Base-by-base conservation (phyloP, 64 coral and sea anemone species). In the Pocillopora damicornis region DNA sequence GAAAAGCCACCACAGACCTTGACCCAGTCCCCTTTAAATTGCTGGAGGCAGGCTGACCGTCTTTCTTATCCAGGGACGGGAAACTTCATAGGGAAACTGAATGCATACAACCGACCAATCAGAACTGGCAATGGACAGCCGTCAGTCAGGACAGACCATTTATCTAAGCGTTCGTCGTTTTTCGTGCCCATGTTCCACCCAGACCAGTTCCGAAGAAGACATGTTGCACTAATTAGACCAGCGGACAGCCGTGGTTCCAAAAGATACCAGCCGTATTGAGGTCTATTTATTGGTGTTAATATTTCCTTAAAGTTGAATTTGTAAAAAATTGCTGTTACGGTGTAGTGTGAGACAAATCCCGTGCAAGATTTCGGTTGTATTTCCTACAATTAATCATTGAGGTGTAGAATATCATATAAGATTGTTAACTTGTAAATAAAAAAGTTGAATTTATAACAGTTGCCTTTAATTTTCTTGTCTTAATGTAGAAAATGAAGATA, bases 191-290 rank as follows among this genome's bases (percentile, higher is more conserved):
- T 82, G 35, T 42, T 62, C 10, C 35, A 45, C 75, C 17, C 75
- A 8, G 17, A 77, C 75, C 42, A 77, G 75, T 77, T 77, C 18
- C 45, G n/a, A 18, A 77, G 36, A 37, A 77, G 75, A 77, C 75
- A 16, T 18, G 75, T 20, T 5, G 17, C 45, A 18, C 38, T 20
- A 18, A 42, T 18, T 18, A 56, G 42, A 58, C 75, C 57, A 56
- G 1, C 17, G 42, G 5, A 77, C 18, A 77, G 8, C 16, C 17
- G 75, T 18, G 38, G 0, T 20, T 77, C 10, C 18, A 18, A 22
- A 16, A 77, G 75, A 77, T 57, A 22, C 42, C 42, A 77, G 42
- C 75, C 37, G 17, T 58, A 77, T 20, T 77, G 16, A 77, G 42
- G 42, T 51, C 42, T 51, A 4, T 51, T 51, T 51, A 51, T 51